A percentile compares a stretch with the other conserved stretches of the same genome.
phyloP scores from a whole-genome alignment of 2,797 vertebrate genomes.

The Microctenopoma lineatum region DNA sequence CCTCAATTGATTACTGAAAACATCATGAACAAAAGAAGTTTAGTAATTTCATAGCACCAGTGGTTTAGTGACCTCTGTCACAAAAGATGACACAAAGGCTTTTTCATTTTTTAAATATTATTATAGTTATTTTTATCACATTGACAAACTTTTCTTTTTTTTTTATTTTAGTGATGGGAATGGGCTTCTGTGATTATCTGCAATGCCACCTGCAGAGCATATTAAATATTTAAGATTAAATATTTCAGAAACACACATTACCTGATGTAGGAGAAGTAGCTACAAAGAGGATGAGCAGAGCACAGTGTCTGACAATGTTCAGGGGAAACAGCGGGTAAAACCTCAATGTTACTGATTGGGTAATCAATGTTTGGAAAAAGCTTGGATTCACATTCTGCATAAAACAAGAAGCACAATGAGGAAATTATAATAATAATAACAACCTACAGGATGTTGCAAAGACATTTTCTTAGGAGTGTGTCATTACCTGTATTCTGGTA shows the following conservation, averaged over 20 bases:
- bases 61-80: no score
- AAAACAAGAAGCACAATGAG: not conserved
- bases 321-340: slow-evolving; percentile 42
- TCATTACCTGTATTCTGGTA: slow-evolving; percentile 20
- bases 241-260: slow-evolving; percentile 1
- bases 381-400: slow-evolving; percentile 42
- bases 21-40: not conserved
- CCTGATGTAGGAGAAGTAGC: slow-evolving; percentile 62
- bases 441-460: not conserved
- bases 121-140: no score
- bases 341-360: slow-evolving; percentile 19
- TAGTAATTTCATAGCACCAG: no score
- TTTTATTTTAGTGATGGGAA: not conserved
- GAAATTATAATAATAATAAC: not conserved
- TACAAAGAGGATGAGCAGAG: slow-evolving; percentile 65
- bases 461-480: not conserved
- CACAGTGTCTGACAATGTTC: slow-evolving; percentile 73
- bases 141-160: not conserved
- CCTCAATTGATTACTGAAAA: slow-evolving; percentile 18
- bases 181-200: no score
- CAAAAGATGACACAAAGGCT: no score
- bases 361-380: slow-evolving; percentile 49
- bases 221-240: no score
- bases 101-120: no score
- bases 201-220: no score